Conservation (phyloP, 1,140 invertebrate genomes). For the Homarus americanus region DNA sequence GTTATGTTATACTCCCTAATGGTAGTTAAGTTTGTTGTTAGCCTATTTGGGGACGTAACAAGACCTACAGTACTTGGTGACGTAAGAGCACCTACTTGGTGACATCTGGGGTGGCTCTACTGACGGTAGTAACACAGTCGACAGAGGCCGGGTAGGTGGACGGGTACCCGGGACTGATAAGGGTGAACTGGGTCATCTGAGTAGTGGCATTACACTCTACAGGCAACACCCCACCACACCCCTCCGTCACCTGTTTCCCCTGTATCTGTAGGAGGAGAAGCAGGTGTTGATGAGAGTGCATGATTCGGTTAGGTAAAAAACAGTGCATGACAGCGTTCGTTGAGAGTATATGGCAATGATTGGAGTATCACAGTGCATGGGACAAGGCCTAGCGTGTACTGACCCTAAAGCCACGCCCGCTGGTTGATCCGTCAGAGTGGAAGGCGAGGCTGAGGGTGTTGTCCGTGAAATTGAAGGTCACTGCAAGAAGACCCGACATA, state of each 20-base stretch:
- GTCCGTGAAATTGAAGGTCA: constrained; percentile 37
- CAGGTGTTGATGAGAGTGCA: neutral
- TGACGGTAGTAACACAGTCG: constrained; percentile 48
- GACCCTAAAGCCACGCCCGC: constrained; percentile 35
- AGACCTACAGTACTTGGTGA: too few relatives aligned
- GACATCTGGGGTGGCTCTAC: constrained; percentile 11
- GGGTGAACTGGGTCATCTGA: neutral
- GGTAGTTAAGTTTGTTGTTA: too few relatives aligned
- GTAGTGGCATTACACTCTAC: constrained; percentile 35
- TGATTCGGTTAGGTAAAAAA: too few relatives aligned
- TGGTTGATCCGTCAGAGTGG: constrained; percentile 14
- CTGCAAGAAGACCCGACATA: too few relatives aligned
- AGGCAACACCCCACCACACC: neutral
- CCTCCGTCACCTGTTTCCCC: neutral
- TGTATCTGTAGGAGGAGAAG: neutral
- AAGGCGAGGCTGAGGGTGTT: neutral
- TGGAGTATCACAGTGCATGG: too few relatives aligned
- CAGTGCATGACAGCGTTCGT: neutral
- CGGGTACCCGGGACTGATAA: constrained; percentile 44
- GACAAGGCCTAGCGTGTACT: neutral
- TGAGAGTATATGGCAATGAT: neutral
- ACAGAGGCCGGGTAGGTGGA: constrained; percentile 26
- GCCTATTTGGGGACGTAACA: too few relatives aligned
- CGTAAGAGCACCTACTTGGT: constrained; percentile 19
- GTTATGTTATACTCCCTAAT: too few relatives aligned